Base-by-base conservation (phyloP, 2,888 invertebrate genomes). In the Erebia epiphron region DNA sequence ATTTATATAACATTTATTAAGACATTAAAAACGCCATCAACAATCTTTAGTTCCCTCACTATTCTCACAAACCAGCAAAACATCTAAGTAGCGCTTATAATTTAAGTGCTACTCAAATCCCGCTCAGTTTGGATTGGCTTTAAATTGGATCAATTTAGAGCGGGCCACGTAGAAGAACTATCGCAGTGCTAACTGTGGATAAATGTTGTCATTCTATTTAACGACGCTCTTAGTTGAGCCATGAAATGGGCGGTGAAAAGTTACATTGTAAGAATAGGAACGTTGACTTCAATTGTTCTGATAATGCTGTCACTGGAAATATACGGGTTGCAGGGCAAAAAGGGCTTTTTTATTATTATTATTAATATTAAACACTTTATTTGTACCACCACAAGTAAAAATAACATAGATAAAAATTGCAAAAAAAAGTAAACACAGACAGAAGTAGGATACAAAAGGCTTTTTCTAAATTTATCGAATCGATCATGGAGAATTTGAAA, bases 171-270 rank as follows among this genome's bases (percentile, higher is more conserved):
- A 69, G 73, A 69, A 73, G 75, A 73, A 69, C 73, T 63, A 64
- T 60, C 26, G 65, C 62, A 70, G 70, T 77, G 79, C 82, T 83
- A 82, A 82, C 80, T 80, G 78, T 79, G 80, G 85, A 85, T 86
- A 88, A 88, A 90, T 88, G 86, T 85, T 86, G 87, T 87, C 88
- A 81, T 87, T 87, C 77, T 74, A 78, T 81, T 87, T 89, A 86
- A 90, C 83, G 87, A 83, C 78, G 76, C 84, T 75, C 80, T 13
- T 85, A 83, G 88, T 89, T 86, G 86, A 89, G 89, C 82, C 88
- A 79, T 72, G 77, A 78, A 75, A 57, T 14, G 35, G n/a, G 35
- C 54, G 52, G 7, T n/a, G 18, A 49, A 14, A 16, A 52, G 10
- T 49, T 54, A 3, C 7, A 35, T 35, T 35, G 35, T 35, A 35